phyloP scores from a whole-genome alignment of 2,888 invertebrate genomes.

The Drosophila austrosaltans region DNA sequence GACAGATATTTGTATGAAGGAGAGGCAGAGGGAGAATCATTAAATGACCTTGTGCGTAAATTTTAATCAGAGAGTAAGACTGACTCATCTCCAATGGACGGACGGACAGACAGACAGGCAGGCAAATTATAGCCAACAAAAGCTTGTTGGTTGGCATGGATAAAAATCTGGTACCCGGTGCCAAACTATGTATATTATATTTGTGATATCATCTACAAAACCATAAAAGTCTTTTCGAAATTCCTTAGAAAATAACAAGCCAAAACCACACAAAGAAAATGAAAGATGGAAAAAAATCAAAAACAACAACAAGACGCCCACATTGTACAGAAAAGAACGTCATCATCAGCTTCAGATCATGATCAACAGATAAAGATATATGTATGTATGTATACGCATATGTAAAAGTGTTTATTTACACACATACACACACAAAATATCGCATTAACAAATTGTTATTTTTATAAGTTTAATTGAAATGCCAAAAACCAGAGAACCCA shows the following conservation, averaged over 20 bases:
- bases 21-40: slow-evolving; percentile 34
- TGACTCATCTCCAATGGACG: slow-evolving; percentile 45
- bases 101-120: slow-evolving; percentile 14
- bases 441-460: slow-evolving; percentile 76
- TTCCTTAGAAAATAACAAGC: slow-evolving; percentile 32
- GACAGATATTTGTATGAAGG: not conserved
- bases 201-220: slow-evolving; percentile 39
- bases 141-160: not conserved
- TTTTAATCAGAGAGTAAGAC: slow-evolving; percentile 60
- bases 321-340: slow-evolving; percentile 37
- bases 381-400: slow-evolving; percentile 2
- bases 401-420: slow-evolving; percentile 7
- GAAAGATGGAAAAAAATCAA: slow-evolving; percentile 9
- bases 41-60: slow-evolving; percentile 73
- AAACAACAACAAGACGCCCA: slow-evolving; percentile 27
- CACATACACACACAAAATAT: slow-evolving; percentile 45
- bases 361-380: slow-evolving; percentile 37
- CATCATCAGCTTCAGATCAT: slow-evolving; percentile 33
- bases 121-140: slow-evolving; percentile 16
- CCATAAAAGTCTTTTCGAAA: slow-evolving; percentile 21
- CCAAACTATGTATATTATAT: slow-evolving; percentile 30
- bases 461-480: slow-evolving; percentile 72
- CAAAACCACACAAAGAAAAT: slow-evolving; percentile 14
- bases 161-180: slow-evolving; percentile 13
- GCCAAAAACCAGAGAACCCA: slow-evolving; percentile 48